Percentiles rank a stretch among this genome's conserved stretches.
phyloP scores from a whole-genome alignment of 2,797 vertebrate species.

The Lithobates sylvaticus region DNA sequence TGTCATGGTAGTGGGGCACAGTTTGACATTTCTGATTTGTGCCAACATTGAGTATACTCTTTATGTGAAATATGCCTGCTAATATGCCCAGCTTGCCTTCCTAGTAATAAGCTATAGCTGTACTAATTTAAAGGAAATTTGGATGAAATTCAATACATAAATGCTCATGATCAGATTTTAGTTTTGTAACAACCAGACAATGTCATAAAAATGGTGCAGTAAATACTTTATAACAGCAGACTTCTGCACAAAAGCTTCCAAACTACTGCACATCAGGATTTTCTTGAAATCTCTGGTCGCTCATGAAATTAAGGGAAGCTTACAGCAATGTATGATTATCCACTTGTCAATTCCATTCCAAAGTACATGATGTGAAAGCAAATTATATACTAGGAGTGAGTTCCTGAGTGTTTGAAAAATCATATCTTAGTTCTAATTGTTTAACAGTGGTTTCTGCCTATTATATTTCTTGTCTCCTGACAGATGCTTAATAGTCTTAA shows the following conservation, averaged over 20 bases:
- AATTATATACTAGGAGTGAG: constrained; percentile 26
- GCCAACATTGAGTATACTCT: background rate
- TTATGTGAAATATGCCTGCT: background rate
- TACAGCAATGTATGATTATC: constrained; percentile 43
- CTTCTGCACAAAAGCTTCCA: background rate
- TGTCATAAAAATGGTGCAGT: constrained; percentile 7
- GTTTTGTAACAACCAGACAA: constrained; percentile 12
- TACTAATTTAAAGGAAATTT: constrained; percentile 1
- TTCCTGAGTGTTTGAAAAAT: constrained; percentile 19
- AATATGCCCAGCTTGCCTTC: background rate
- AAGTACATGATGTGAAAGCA: constrained; percentile 37
- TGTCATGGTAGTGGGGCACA: background rate
- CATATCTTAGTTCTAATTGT: constrained; percentile 10
- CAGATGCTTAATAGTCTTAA: background rate
- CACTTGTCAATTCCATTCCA: constrained; percentile 37
- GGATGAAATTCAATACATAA: background rate
- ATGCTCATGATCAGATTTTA: background rate
- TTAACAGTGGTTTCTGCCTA: background rate
- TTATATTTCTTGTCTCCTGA: background rate
- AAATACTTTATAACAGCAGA: background rate
- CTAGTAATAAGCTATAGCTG: background rate
- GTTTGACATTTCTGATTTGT: background rate
- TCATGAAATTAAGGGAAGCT: constrained; percentile 37
- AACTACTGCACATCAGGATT: constrained; percentile 6
- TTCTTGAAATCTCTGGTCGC: constrained; percentile 29